phyloP scores from a whole-genome alignment of 2,797 vertebrate species.

The Leptatherina wallacei region DNA sequence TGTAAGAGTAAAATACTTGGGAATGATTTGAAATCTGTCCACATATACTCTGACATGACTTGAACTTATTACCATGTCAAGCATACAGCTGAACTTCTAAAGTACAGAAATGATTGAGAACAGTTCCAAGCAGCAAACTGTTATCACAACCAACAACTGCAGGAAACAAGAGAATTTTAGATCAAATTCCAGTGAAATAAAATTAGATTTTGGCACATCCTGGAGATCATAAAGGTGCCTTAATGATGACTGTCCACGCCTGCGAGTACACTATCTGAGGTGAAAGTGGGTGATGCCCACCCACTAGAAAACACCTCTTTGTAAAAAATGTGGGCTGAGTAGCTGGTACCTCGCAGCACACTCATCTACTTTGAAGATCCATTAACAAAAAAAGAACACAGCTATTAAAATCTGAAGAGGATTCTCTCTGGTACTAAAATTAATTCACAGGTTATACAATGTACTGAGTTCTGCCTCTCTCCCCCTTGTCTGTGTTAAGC shows the following conservation, averaged over 20 bases:
- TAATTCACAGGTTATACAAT: constrained; percentile 51
- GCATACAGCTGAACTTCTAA: neutral
- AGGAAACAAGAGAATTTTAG: neutral
- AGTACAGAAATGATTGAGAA: neutral
- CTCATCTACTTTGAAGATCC: constrained; percentile 47
- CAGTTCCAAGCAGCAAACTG: neutral
- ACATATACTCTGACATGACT: neutral
- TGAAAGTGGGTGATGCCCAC: constrained; percentile 38
- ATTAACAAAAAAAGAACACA: constrained; percentile 55
- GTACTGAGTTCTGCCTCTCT: constrained; percentile 34
- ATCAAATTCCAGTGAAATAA: constrained; percentile 1
- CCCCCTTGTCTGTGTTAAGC: constrained; percentile 38
- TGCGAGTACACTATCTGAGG: constrained; percentile 8
- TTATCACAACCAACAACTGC: neutral
- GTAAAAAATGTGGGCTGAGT: constrained; percentile 46
- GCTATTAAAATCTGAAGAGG: constrained; percentile 64
- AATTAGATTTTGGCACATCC: neutral
- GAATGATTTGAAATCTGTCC: neutral
- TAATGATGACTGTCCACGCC: constrained; percentile 36
- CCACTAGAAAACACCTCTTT: constrained; percentile 36
- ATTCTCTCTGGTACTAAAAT: constrained; percentile 57
- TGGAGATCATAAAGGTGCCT: constrained; percentile 12
- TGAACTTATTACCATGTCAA: neutral
- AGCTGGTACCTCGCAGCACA: constrained; percentile 37
- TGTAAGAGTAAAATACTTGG: neutral